A percentile compares a stretch with the other conserved stretches of the same genome.
These are phyloP conservation scores for Nineta flava DNA, from an alignment of 2,888 invertebrate genomes.

Conservation along the genomic window DNA sequence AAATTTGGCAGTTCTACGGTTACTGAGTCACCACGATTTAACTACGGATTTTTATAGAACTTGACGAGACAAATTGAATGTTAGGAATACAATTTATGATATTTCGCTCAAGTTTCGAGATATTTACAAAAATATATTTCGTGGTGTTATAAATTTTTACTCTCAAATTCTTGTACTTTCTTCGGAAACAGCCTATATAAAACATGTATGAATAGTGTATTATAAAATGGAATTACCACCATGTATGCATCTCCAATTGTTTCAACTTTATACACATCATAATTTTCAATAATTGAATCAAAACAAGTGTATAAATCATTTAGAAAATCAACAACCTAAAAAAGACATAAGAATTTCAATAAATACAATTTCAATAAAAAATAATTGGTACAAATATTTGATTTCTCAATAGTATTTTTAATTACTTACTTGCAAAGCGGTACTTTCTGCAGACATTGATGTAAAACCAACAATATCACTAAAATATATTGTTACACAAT, in stretches of 20 bases:
- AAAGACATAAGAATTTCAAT: conserved; percentile 10
- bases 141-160: too few relatives aligned
- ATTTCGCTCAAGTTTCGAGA: too few relatives aligned
- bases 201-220: too few relatives aligned
- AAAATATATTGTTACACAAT: conserved; percentile 85
- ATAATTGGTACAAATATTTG: too few relatives aligned
- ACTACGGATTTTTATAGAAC: too few relatives aligned
- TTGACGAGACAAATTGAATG: too few relatives aligned
- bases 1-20: not conserved
- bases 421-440: conserved; percentile 55
- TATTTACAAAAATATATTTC: too few relatives aligned
- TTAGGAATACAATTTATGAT: too few relatives aligned
- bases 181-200: too few relatives aligned
- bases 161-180: too few relatives aligned
- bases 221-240: conserved; percentile 48
- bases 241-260: conserved; percentile 86
- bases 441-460: conserved; percentile 81
- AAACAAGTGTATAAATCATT: conserved; percentile 92
- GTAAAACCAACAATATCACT: conserved; percentile 92
- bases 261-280: conserved; percentile 88
- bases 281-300: conserved; percentile 84
- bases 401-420: too few relatives aligned
- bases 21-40: not conserved
- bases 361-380: not conserved
- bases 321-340: conserved; percentile 81